Evolutionary conservation across 2,797 vertebrate genomes (phyloP).

Genomic region (Lophotriccus pileatus): DNA sequence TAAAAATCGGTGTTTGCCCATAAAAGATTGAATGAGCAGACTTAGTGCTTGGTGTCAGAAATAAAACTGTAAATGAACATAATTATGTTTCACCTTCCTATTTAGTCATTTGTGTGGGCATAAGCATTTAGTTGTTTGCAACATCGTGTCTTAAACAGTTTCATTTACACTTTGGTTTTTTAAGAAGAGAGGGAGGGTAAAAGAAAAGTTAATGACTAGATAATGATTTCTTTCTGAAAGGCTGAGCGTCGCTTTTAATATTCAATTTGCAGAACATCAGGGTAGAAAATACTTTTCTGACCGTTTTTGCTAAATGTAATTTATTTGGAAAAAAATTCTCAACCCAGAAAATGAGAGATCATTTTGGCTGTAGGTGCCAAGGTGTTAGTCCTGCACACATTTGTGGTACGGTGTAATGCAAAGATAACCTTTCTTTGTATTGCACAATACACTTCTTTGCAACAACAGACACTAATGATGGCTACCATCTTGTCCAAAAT

Average conservation of each 20-base stretch:
- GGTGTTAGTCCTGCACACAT: neutral
- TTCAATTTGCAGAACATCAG: conserved; percentile 41
- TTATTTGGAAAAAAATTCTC: neutral
- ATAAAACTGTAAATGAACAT: conserved; percentile 41
- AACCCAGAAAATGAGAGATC: neutral
- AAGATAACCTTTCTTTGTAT: neutral
- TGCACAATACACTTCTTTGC: neutral
- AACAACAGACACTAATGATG: neutral
- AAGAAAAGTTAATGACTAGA: conserved; percentile 57
- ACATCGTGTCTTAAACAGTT: conserved; percentile 12
- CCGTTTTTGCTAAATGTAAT: neutral
- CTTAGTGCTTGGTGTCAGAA: conserved; percentile 35
- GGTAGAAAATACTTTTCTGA: neutral
- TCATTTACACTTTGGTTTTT: conserved; percentile 33
- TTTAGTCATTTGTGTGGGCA: conserved; percentile 42
- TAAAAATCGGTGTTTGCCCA: conserved; percentile 37
- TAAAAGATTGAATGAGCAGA: conserved; percentile 29
- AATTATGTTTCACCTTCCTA: conserved; percentile 57
- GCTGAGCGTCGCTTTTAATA: conserved; percentile 33
- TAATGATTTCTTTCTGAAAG: conserved; percentile 57
- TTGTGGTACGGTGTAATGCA: neutral
- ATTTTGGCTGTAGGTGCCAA: neutral
- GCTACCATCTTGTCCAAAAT: neutral
- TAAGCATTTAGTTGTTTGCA: conserved; percentile 9
- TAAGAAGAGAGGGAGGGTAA: conserved; percentile 18